phyloP scores from a whole-genome alignment of 2,888 invertebrate genomes.

The Sarcophaga carnaria region DNA sequence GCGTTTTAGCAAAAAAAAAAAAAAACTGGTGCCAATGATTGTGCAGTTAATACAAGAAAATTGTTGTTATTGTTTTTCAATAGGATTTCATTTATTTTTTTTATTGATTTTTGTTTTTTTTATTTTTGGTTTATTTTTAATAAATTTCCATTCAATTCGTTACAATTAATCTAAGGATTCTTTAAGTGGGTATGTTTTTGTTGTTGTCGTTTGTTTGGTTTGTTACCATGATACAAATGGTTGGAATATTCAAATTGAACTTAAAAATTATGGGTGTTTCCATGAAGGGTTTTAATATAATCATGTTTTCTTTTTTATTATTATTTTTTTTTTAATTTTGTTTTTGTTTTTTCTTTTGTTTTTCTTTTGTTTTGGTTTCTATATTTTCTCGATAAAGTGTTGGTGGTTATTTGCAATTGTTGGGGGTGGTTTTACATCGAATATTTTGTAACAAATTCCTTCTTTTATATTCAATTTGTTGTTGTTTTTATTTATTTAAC shows the following conservation, averaged over 20 bases:
- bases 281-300: neutral
- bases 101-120: neutral
- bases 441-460: conserved; percentile 36
- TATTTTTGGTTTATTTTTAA: neutral
- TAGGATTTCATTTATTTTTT: neutral
- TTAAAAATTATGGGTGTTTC: conserved; percentile 31
- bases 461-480: neutral
- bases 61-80: neutral
- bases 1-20: too few species aligned
- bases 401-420: conserved; percentile 44
- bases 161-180: neutral
- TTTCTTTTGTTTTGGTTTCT: neutral
- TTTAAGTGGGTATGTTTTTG: neutral
- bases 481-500: neutral
- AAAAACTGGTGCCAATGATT: too few species aligned
- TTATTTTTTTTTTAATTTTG: neutral
- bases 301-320: neutral
- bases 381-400: conserved; percentile 29
- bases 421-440: conserved; percentile 37
- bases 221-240: neutral
- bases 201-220: neutral
- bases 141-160: neutral
- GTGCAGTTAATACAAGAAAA: too few species aligned
- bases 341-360: conserved; percentile 15
- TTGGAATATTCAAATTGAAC: neutral